Evolutionary conservation across 2,888 invertebrate genomes (phyloP).

Genomic region (Dorcus parallelipipedus): DNA sequence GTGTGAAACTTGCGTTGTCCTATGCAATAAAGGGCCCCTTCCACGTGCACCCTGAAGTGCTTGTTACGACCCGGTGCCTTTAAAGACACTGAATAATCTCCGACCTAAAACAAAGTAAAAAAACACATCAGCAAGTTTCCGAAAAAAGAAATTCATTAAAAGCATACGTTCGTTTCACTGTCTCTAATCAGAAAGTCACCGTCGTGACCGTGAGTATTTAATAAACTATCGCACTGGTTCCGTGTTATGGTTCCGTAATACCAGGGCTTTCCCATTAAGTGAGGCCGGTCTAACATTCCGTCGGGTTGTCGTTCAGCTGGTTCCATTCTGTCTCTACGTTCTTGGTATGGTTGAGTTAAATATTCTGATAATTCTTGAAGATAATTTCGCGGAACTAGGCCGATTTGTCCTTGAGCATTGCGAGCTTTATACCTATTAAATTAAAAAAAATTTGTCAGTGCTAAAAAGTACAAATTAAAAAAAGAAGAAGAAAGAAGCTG

Average conservation of each 20-base stretch:
- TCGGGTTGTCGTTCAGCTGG: constrained; percentile 46
- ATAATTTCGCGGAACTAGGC: constrained; percentile 94
- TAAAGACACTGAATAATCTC: constrained; percentile 96
- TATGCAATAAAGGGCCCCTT: constrained; percentile 90
- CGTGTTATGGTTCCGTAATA: constrained; percentile 96
- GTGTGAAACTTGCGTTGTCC: constrained; percentile 97
- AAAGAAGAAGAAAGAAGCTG: not conserved
- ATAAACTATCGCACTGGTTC: constrained; percentile 92
- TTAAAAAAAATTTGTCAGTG: not conserved
- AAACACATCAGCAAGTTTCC: not conserved
- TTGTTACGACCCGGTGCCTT: constrained; percentile 98
- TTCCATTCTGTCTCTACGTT: constrained; percentile 43
- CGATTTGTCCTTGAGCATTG: constrained; percentile 87
- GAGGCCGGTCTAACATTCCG: constrained; percentile 57
- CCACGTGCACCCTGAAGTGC: constrained; percentile 97
- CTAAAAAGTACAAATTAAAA: not conserved
- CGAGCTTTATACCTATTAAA: constrained; percentile 73
- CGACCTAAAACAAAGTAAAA: constrained; percentile 71
- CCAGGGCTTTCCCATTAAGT: constrained; percentile 85
- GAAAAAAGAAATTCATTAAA: not conserved
- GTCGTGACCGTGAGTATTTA: constrained; percentile 93
- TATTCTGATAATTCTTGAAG: constrained; percentile 89
- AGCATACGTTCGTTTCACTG: constrained; percentile 95
- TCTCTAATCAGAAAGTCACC: constrained; percentile 98
- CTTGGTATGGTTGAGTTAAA: constrained; percentile 79